A percentile compares a stretch with the other conserved stretches of the same genome.
Conservation (phyloP, 2,113 vertebrate species). For the Cardinalis cardinalis region DNA sequence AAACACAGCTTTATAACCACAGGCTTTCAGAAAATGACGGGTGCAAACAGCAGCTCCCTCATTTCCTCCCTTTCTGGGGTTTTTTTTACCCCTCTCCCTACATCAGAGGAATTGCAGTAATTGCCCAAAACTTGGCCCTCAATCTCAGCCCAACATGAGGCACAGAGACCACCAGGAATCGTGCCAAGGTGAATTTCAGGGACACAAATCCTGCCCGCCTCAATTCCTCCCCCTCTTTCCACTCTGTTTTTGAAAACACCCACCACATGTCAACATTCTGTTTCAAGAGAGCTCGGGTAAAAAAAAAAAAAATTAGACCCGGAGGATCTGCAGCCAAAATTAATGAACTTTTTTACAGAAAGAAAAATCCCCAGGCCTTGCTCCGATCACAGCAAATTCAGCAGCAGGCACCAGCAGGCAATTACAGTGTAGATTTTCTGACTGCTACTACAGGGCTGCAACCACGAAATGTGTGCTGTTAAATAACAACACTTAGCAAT, state of each 20-base stretch:
- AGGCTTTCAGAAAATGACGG: neutral
- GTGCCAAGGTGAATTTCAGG: neutral
- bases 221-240: neutral
- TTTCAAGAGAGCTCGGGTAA: neutral
- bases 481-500: slow-evolving; percentile 51
- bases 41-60: neutral
- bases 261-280: neutral
- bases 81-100: neutral
- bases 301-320: neutral
- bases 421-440: neutral
- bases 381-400: neutral
- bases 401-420: slow-evolving; percentile 24
- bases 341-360: slow-evolving; percentile 15
- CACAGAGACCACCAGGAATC: neutral
- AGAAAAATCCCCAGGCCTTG: neutral
- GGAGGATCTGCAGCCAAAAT: neutral
- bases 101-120: neutral
- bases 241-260: neutral
- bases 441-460: slow-evolving; percentile 30
- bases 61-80: neutral
- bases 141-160: neutral
- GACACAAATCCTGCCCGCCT: neutral
- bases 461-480: slow-evolving; percentile 10
- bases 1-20: neutral
- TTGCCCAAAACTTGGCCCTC: neutral